Conservation (phyloP, 92 coral and sea anemone species). For the Umimayanthus chanpuru region DNA sequence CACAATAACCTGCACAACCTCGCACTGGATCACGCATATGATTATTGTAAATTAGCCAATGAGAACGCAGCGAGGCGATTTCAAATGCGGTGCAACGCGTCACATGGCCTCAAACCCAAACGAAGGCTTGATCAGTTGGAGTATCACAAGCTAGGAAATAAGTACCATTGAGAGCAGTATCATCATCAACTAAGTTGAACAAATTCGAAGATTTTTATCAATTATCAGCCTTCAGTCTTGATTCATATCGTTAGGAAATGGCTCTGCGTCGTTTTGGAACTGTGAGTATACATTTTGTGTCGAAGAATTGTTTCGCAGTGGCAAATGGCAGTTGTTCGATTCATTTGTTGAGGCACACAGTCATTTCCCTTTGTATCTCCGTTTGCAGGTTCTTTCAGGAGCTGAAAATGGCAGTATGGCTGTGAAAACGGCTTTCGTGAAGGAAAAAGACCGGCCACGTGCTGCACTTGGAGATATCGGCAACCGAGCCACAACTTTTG, state of each 20-base stretch:
- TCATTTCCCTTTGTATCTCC: background rate
- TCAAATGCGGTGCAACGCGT: conserved; percentile 80
- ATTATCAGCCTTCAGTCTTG: conserved; percentile 3
- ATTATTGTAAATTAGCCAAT: conserved; percentile 68
- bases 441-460: conserved; percentile 66
- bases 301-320: background rate
- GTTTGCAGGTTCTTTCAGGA: conserved; percentile 58
- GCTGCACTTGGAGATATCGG: conserved; percentile 91
- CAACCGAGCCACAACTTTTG: conserved; percentile 66
- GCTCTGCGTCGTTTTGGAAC: conserved; percentile 90
- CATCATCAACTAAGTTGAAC: background rate
- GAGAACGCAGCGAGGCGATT: conserved; percentile 84
- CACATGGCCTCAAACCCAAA: conserved; percentile 59
- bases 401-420: conserved; percentile 69
- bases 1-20: background rate
- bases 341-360: background rate
- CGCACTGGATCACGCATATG: conserved; percentile 19
- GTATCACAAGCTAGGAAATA: background rate
- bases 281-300: conserved; percentile 56
- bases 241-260: conserved; percentile 46
- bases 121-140: conserved; percentile 52
- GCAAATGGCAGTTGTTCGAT: conserved; percentile 8
- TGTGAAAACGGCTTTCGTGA: conserved; percentile 56
- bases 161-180: background rate
- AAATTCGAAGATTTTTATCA: conserved; percentile 11